Evolutionary conservation across 1,140 invertebrate genomes (phyloP).

Genomic region (Aphelenchoides fujianensis): DNA sequence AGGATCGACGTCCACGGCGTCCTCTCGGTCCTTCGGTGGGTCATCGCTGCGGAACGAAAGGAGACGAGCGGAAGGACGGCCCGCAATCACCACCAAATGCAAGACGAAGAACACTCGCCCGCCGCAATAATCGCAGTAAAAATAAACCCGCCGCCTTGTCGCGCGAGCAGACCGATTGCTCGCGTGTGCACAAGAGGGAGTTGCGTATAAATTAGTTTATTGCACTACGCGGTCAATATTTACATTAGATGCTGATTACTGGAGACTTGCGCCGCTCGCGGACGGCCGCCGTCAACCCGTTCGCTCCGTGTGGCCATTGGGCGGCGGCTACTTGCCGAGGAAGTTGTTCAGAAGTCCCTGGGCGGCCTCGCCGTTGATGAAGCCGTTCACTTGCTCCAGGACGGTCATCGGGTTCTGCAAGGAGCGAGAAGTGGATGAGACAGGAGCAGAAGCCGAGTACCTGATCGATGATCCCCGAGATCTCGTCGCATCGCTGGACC

Average conservation of each 20-base stretch:
- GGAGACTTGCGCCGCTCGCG: background rate
- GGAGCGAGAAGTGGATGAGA: background rate
- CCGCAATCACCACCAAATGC: too few species aligned
- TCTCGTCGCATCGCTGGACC: constrained; percentile 55
- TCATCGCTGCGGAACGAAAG: too few species aligned
- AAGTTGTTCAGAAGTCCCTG: constrained; percentile 61
- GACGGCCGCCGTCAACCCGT: too few species aligned
- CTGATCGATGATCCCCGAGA: constrained; percentile 59
- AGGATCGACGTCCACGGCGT: too few species aligned
- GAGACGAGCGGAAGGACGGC: too few species aligned
- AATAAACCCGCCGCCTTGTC: too few species aligned
- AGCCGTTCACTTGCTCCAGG: constrained; percentile 51
- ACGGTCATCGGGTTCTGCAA: constrained; percentile 58
- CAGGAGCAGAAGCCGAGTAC: constrained; percentile 32
- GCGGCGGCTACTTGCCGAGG: constrained; percentile 38
- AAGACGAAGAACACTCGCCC: too few species aligned
- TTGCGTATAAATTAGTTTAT: background rate
- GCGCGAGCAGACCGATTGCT: too few species aligned
- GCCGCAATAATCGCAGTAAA: too few species aligned
- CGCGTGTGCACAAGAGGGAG: background rate
- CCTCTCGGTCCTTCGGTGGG: too few species aligned
- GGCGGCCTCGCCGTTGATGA: constrained; percentile 60
- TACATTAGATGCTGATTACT: constrained; percentile 3
- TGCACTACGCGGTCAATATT: background rate
- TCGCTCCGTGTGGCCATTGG: too few species aligned